A percentile compares a stretch with the other conserved stretches of the same genome.
Evolutionary conservation across 2,113 vertebrate species (phyloP).

Genomic region (Actenoides hombroni): DNA sequence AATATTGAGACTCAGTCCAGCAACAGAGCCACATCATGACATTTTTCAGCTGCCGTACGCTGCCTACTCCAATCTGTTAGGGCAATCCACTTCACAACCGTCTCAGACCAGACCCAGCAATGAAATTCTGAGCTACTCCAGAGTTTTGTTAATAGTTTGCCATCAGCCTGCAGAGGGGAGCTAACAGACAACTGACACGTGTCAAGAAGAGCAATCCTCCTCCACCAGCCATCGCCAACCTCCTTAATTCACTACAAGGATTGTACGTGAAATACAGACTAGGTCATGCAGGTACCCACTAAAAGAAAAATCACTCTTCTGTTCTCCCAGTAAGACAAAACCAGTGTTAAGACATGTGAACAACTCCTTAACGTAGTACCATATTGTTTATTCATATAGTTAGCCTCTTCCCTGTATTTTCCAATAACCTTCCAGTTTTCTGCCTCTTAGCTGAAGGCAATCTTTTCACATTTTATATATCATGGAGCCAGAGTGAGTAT

Average conservation of each 20-base stretch:
- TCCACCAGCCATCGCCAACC: background rate
- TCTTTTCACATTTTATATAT: background rate
- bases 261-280: background rate
- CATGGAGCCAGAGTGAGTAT: background rate
- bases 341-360: background rate
- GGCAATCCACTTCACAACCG: background rate
- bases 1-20: background rate
- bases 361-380: accelerated
- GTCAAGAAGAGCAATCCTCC: background rate
- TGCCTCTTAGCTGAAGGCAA: background rate
- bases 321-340: background rate
- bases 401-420: background rate
- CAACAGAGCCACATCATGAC: background rate
- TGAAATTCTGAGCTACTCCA: background rate
- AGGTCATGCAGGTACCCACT: background rate
- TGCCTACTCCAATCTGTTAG: background rate
- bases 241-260: background rate
- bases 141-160: background rate
- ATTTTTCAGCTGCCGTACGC: background rate
- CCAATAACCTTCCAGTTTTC: background rate
- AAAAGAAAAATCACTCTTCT: background rate
- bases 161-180: background rate
- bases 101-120: background rate
- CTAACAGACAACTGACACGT: background rate
- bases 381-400: background rate